Evolutionary conservation across 2,113 vertebrate species (phyloP).

Genomic region (Hirundichthys speculiger): DNA sequence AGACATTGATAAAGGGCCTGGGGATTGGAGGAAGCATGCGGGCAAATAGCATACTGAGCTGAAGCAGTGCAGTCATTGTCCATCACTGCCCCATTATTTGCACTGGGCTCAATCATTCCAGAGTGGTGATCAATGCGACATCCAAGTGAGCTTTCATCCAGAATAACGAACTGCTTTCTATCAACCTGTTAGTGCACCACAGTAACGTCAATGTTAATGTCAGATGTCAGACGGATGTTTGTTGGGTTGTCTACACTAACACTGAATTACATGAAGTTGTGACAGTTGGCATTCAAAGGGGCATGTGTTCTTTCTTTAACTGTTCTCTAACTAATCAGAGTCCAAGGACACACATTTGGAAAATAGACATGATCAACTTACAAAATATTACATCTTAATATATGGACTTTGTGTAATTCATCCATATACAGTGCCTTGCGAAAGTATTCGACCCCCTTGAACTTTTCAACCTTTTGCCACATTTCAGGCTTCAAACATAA

Average conservation of each 20-base stretch:
- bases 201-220: slow-evolving; percentile 11
- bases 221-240: not conserved
- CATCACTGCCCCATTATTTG: slow-evolving; percentile 63
- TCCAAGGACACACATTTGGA: too few relatives aligned
- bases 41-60: slow-evolving; percentile 49
- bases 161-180: slow-evolving; percentile 59
- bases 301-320: too few relatives aligned
- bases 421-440: too few relatives aligned
- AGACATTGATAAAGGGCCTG: slow-evolving; percentile 72
- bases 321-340: too few relatives aligned
- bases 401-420: too few relatives aligned
- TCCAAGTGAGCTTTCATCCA: slow-evolving; percentile 68
- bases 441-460: too few relatives aligned
- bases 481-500: too few relatives aligned
- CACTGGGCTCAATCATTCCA: slow-evolving; percentile 62
- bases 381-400: too few relatives aligned
- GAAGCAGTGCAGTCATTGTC: slow-evolving; percentile 57
- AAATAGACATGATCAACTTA: too few relatives aligned
- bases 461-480: too few relatives aligned
- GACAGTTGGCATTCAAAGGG: not conserved
- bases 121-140: slow-evolving; percentile 71
- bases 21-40: slow-evolving; percentile 28
- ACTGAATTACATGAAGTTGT: not conserved
- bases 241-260: not conserved
- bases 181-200: slow-evolving; percentile 30